Evolutionary conservation across 2,888 invertebrate species (phyloP).

Genomic region (Phyto melanocephala): DNA sequence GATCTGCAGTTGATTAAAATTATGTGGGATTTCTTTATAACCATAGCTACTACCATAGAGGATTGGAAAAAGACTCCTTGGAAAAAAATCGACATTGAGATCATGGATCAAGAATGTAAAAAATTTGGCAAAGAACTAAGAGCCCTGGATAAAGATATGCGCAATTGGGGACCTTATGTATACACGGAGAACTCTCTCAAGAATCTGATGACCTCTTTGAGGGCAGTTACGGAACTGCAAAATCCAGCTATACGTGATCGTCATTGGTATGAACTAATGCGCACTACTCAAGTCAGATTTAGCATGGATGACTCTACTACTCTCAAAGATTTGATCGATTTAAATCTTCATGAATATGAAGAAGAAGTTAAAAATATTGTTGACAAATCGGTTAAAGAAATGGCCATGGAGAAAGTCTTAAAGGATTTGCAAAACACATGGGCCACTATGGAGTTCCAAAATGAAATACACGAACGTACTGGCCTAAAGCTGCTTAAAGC

Average conservation of each 20-base stretch:
- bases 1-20: constrained; percentile 88
- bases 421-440: constrained; percentile 91
- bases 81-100: constrained; percentile 95
- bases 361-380: constrained; percentile 97
- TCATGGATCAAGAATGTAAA: constrained; percentile 96
- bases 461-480: constrained; percentile 89
- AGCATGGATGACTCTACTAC: constrained; percentile 83
- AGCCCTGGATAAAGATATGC: constrained; percentile 88
- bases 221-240: constrained; percentile 95
- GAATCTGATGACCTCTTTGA: constrained; percentile 94
- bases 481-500: constrained; percentile 87
- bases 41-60: constrained; percentile 89
- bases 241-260: constrained; percentile 95
- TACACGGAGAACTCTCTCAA: constrained; percentile 89
- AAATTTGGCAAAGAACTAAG: constrained; percentile 92
- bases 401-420: constrained; percentile 96
- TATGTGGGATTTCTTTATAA: constrained; percentile 93
- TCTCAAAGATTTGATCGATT: constrained; percentile 89
- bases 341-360: constrained; percentile 94
- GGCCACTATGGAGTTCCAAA: constrained; percentile 89
- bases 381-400: constrained; percentile 97
- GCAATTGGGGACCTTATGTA: constrained; percentile 88
- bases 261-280: constrained; percentile 96
- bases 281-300: constrained; percentile 88
- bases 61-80: constrained; percentile 97